A percentile compares a stretch with the other conserved stretches of the same genome.
phyloP scores from a whole-genome alignment of 2,888 invertebrate species.

The Tenodera sinensis region DNA sequence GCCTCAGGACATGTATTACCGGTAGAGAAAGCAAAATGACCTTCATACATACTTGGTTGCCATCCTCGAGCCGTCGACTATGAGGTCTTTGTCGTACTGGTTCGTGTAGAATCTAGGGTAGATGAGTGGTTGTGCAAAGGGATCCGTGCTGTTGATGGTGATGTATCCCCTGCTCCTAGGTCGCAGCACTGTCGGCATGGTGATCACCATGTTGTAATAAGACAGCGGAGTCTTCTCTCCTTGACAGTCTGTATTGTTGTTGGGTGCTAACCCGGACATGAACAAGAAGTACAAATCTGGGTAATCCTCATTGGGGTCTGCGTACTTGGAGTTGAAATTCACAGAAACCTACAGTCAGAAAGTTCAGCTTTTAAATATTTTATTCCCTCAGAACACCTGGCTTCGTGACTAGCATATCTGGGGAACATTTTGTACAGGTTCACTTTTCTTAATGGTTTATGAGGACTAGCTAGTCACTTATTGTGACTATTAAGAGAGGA shows the following conservation, averaged over 20 bases:
- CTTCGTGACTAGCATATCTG: too few relatives aligned
- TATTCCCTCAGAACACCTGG: too few relatives aligned
- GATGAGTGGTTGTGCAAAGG: not conserved
- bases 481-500: too few relatives aligned
- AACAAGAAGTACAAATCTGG: not conserved
- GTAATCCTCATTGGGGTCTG: not conserved
- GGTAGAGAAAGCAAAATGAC: not conserved
- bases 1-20: too few relatives aligned
- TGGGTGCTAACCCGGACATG: not conserved
- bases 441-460: too few relatives aligned
- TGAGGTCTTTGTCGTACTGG: not conserved
- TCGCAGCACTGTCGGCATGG: not conserved
- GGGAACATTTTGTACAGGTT: too few relatives aligned
- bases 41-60: not conserved
- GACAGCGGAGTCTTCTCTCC: not conserved
- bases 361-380: too few relatives aligned
- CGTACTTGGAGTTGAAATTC: not conserved
- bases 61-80: not conserved
- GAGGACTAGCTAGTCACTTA: too few relatives aligned
- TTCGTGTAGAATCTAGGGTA: not conserved
- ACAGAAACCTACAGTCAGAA: not conserved
- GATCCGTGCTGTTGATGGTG: not conserved
- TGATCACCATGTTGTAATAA: not conserved
- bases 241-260: not conserved
- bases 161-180: not conserved